Percentiles rank a stretch among this genome's conserved stretches.
Evolutionary conservation across 2,797 vertebrate genomes (phyloP).

Genomic region (Cyprinodon diabolis): DNA sequence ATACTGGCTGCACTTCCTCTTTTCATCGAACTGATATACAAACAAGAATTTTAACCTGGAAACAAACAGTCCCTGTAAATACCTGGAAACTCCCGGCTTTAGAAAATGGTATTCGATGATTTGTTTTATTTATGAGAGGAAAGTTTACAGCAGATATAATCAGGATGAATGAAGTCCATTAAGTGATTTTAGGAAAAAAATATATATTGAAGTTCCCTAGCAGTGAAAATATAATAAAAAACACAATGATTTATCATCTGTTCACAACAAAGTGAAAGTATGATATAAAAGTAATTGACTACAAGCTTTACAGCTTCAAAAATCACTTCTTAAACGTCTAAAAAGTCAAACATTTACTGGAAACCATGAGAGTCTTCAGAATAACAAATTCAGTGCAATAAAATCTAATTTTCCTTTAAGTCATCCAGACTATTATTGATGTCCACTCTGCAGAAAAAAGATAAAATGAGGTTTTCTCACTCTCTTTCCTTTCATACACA

Average conservation of each 20-base stretch:
- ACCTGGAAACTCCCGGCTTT: too few species aligned
- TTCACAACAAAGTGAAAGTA: not conserved
- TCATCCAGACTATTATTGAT: not conserved
- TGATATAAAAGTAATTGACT: not conserved
- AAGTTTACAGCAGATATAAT: not conserved
- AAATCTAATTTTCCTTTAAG: not conserved
- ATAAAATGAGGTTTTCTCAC: not conserved
- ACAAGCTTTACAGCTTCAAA: too few species aligned
- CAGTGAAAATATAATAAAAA: not conserved
- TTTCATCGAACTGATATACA: conserved; percentile 1
- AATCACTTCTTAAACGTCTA: not conserved
- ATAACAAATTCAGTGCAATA: not conserved
- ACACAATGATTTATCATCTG: not conserved
- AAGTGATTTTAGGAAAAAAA: not conserved
- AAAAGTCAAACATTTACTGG: not conserved
- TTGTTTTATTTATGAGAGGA: not conserved
- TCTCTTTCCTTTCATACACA: not conserved
- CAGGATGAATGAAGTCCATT: not conserved
- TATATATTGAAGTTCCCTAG: not conserved
- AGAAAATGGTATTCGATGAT: not conserved
- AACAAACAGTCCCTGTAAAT: conserved; percentile 3
- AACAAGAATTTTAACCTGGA: not conserved
- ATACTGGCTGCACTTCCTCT: not conserved
- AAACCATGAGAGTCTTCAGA: not conserved
- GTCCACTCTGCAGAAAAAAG: not conserved